Percentiles rank a stretch among this genome's conserved stretches.
Evolutionary conservation across 2,888 invertebrate species (phyloP).

Genomic region (Netelia melanura): DNA sequence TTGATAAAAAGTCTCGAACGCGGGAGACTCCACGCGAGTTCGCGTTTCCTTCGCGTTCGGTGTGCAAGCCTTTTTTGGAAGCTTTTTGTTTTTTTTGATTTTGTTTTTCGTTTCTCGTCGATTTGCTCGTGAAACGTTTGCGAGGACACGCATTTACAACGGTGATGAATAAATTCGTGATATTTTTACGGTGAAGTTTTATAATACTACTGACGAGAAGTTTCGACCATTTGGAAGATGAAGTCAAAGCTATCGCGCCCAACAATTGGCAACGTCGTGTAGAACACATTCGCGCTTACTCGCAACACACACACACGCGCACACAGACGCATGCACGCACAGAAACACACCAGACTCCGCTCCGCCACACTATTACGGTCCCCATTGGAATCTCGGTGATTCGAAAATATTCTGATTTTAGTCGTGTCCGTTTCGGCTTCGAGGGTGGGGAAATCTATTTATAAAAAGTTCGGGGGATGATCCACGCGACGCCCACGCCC

Average conservation of each 20-base stretch:
- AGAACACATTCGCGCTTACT: constrained; percentile 19
- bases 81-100: constrained; percentile 33
- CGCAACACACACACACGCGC: constrained; percentile 12
- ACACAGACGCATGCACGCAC: constrained; percentile 4
- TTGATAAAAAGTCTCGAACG: constrained; percentile 3
- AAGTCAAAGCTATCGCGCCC: constrained; percentile 47
- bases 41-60: neutral
- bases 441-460: constrained; percentile 82
- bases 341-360: constrained; percentile 22
- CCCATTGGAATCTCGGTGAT: constrained; percentile 74
- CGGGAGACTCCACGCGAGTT: neutral
- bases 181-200: neutral
- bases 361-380: constrained; percentile 64
- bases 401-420: constrained; percentile 82
- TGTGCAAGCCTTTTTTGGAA: constrained; percentile 48
- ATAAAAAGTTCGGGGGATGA: constrained; percentile 81
- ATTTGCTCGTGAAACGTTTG: constrained; percentile 6
- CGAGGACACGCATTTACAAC: constrained; percentile 4
- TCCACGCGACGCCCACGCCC: constrained; percentile 83
- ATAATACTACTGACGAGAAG: neutral
- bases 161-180: constrained; percentile 2
- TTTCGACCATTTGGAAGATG: constrained; percentile 23
- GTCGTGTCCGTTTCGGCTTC: constrained; percentile 74
- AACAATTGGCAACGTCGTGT: constrained; percentile 70
- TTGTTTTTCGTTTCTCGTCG: neutral